A percentile compares a stretch with the other conserved stretches of the same genome.
Conservation (phyloP, 2,113 vertebrate species). For the Crotophaga sulcirostris region DNA sequence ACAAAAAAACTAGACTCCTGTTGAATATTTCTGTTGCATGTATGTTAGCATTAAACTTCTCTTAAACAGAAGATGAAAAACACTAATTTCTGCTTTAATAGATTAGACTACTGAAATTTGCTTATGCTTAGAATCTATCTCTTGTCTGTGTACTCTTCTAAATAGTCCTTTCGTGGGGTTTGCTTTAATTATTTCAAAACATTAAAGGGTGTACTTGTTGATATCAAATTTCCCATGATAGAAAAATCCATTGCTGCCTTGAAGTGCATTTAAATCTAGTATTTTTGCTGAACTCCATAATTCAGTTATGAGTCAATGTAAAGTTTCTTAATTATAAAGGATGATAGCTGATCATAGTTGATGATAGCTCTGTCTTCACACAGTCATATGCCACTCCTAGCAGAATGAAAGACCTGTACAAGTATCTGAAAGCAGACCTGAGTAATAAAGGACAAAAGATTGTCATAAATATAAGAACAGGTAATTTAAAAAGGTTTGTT, state of each 20-base stretch:
- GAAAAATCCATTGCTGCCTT: not conserved
- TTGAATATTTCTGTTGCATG: slow-evolving; percentile 3
- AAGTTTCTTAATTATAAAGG: not conserved
- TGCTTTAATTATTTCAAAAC: slow-evolving; percentile 50
- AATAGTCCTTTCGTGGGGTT: not conserved
- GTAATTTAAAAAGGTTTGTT: not conserved
- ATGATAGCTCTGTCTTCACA: not conserved
- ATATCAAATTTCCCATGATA: slow-evolving; percentile 8
- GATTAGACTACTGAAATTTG: not conserved
- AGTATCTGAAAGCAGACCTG: not conserved
- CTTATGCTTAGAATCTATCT: not conserved
- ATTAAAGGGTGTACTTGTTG: not conserved
- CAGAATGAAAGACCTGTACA: not conserved
- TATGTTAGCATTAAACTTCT: not conserved
- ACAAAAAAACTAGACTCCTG: not conserved
- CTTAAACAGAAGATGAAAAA: slow-evolving; percentile 38
- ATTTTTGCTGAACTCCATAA: not conserved
- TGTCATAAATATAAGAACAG: not conserved
- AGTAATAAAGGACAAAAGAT: not conserved
- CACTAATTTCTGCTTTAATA: not conserved
- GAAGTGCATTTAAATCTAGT: not conserved
- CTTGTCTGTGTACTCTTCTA: not conserved
- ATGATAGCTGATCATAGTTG: not conserved
- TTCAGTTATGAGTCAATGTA: not conserved
- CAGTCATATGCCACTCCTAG: not conserved